Evolutionary conservation across 2,888 invertebrate genomes (phyloP).

Genomic region (Papilio elwesi): DNA sequence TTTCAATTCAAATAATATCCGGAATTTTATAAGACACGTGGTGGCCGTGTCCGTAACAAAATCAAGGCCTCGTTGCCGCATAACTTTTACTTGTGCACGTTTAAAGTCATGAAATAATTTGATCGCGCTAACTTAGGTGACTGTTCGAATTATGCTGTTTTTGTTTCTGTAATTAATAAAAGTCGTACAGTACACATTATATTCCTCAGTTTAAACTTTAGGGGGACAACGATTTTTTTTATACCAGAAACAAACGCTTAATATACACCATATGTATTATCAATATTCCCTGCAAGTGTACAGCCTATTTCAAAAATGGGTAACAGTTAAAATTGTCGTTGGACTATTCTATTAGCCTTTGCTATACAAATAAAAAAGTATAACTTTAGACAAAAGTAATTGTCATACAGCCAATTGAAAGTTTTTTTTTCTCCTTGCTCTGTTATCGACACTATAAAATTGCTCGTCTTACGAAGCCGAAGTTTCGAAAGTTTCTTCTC

Average conservation of each 20-base stretch:
- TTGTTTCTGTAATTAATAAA: neutral
- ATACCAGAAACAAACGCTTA: too few species aligned
- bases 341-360: neutral
- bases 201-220: neutral
- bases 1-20: conserved; percentile 10
- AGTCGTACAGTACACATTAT: neutral
- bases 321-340: neutral
- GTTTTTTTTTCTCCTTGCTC: neutral
- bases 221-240: too few species aligned
- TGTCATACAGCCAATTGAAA: neutral
- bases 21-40: neutral
- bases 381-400: neutral
- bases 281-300: too few species aligned
- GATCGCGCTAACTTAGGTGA: conserved; percentile 7
- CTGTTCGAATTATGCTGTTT: neutral
- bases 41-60: conserved; percentile 38
- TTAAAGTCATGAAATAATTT: conserved; percentile 20
- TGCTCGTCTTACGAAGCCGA: neutral
- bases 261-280: too few species aligned
- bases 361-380: neutral
- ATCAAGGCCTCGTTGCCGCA: conserved; percentile 49
- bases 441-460: neutral
- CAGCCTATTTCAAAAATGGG: too few species aligned
- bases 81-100: conserved; percentile 48
- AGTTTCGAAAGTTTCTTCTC: conserved; percentile 8